Evolutionary conservation across 2,888 invertebrate genomes (phyloP).

Genomic region (Hirtodrosophila alboralis): DNA sequence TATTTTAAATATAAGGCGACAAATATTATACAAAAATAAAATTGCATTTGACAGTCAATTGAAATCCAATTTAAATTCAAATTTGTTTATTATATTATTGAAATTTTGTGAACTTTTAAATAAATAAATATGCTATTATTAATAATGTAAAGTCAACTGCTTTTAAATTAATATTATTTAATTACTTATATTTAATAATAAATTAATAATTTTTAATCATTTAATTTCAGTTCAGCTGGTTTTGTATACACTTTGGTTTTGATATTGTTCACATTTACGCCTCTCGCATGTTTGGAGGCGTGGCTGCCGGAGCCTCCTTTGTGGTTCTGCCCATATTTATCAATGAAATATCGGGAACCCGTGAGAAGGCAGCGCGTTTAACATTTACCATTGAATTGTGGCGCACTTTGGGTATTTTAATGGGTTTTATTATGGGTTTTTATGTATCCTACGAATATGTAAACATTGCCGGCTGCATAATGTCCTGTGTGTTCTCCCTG

Average conservation of each 20-base stretch:
- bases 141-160: too few species aligned
- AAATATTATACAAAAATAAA: too few species aligned
- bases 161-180: too few species aligned
- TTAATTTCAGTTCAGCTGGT: conserved; percentile 75
- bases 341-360: conserved; percentile 72
- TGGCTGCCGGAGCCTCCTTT: conserved; percentile 77
- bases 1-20: too few species aligned
- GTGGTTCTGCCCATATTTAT: conserved; percentile 80
- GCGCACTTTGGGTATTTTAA: conserved; percentile 75
- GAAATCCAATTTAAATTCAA: too few species aligned
- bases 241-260: conserved; percentile 79
- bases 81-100: too few species aligned
- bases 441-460: conserved; percentile 64
- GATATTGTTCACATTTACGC: conserved; percentile 79
- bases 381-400: conserved; percentile 71
- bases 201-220: neutral
- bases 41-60: too few species aligned
- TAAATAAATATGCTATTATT: too few species aligned
- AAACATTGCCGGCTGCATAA: conserved; percentile 64
- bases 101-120: too few species aligned
- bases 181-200: too few species aligned
- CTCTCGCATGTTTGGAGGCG: conserved; percentile 77
- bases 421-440: conserved; percentile 71
- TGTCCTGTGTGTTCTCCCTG: conserved; percentile 74
- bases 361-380: conserved; percentile 64